phyloP scores from a whole-genome alignment of 2,113 vertebrate genomes.

The Ceyx margarethae region DNA sequence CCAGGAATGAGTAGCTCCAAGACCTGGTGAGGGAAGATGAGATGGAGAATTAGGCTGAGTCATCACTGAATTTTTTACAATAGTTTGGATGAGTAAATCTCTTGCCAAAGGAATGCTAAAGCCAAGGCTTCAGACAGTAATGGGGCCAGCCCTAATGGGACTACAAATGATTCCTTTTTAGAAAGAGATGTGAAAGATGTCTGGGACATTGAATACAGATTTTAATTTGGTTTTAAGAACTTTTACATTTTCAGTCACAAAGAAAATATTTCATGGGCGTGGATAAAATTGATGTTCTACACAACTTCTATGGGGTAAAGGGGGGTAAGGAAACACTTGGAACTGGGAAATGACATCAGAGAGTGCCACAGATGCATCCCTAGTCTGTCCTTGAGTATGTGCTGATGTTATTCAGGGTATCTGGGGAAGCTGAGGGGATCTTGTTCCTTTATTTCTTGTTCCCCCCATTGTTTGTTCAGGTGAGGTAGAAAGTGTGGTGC shows the following conservation, averaged over 20 bases:
- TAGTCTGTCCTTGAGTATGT: fast-evolving
- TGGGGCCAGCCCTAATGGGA: not conserved
- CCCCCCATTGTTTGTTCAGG: not conserved
- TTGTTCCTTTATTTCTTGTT: not conserved
- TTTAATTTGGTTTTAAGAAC: not conserved
- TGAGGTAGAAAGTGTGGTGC: not conserved
- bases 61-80: not conserved
- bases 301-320: not conserved
- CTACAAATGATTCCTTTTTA: not conserved
- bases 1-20: not conserved
- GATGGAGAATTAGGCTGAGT: conserved; percentile 18
- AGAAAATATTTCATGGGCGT: not conserved
- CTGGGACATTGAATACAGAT: not conserved
- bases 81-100: not conserved
- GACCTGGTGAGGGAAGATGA: not conserved
- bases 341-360: not conserved
- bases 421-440: not conserved
- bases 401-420: not conserved
- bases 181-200: not conserved
- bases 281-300: not conserved
- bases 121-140: not conserved
- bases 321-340: not conserved
- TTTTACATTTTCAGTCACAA: not conserved
- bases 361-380: not conserved
- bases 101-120: not conserved